Base-by-base conservation (phyloP, 64 coral and sea anemone genomes). In the Anthopleura sola region DNA sequence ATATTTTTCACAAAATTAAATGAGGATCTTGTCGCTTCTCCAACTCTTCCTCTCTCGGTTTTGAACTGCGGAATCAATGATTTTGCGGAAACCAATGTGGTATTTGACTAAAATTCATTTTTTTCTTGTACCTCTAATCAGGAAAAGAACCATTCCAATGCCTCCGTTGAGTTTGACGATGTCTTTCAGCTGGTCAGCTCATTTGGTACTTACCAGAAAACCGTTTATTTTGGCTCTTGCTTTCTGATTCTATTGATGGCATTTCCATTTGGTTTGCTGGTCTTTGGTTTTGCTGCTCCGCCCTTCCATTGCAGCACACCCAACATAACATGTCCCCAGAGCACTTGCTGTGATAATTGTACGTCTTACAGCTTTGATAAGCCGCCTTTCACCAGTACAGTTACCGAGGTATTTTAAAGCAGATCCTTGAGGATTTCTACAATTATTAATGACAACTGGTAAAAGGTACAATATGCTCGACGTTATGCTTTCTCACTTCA, bases 331-430 rank as follows among this genome's bases (percentile, higher is more conserved):
- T 79, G 76, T 39, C 36, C 76, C 7, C 38, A 23, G 5, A 79
- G 24, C 26, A 79, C 36, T 7, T 79, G 76, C 76, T 79, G 76
- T 79, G 44, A 24, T 38, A 79, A 79, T 38, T 79, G 76, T 23
- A 79, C 76, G 39, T 79, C 76, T 24, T 79, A 79, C 76, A 79
- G 36, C 37, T 79, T 79, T 14, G 24, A 44, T 23, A 79, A 44
- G 44, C 0, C 76, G 44, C 0, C 76, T 9, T 79, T 79, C 24
- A 79, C 76, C 44, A 79, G 37, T 1, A 48, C 44, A 8, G 76
- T 47, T 44, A 79, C 76, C 47, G 76, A 79, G 76, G 76, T 79
- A 79, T 40, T n/a, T 9, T 5, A 44, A 44, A 12, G 9, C 47
- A 20, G 0, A n/a, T 26, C 23, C 58, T 26, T 62, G 21, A 17